Conservation (phyloP, 2,888 invertebrate species). For the Alentia gelatinosa region DNA sequence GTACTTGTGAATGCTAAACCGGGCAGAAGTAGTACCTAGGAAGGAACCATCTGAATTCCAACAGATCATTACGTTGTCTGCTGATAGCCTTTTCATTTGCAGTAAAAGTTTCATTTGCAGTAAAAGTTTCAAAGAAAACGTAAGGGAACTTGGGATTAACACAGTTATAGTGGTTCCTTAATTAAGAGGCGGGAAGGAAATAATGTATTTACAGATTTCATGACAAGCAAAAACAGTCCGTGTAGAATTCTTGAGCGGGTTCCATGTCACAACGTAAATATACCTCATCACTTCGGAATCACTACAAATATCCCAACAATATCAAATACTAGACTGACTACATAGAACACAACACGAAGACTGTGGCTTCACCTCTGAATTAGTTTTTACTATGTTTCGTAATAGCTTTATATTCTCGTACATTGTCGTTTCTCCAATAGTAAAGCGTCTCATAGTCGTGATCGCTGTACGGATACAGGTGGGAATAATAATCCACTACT, state of each 20-base stretch:
- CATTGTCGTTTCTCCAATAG: too few species aligned
- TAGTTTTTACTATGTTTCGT: constrained; percentile 18
- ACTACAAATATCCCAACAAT: not conserved
- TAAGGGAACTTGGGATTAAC: too few species aligned
- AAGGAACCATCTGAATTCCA: too few species aligned
- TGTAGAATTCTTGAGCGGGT: not conserved
- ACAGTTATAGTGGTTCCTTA: not conserved
- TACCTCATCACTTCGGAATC: not conserved
- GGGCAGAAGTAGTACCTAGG: too few species aligned
- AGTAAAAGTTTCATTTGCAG: too few species aligned
- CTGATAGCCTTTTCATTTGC: too few species aligned
- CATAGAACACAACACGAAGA: constrained; percentile 37
- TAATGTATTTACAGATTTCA: not conserved
- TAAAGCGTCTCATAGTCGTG: too few species aligned
- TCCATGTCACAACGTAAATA: not conserved
- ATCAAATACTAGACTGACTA: not conserved
- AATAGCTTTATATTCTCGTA: not conserved
- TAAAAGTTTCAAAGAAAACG: too few species aligned
- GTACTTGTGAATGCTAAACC: too few species aligned
- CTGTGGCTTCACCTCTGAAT: constrained; percentile 7
- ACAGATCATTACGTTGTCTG: too few species aligned
- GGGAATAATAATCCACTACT: too few species aligned
- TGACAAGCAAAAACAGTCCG: not conserved
- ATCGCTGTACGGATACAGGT: too few species aligned
- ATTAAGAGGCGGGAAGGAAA: not conserved